Conservation (phyloP, 1,140 invertebrate species). For the Chymomyza costata region DNA sequence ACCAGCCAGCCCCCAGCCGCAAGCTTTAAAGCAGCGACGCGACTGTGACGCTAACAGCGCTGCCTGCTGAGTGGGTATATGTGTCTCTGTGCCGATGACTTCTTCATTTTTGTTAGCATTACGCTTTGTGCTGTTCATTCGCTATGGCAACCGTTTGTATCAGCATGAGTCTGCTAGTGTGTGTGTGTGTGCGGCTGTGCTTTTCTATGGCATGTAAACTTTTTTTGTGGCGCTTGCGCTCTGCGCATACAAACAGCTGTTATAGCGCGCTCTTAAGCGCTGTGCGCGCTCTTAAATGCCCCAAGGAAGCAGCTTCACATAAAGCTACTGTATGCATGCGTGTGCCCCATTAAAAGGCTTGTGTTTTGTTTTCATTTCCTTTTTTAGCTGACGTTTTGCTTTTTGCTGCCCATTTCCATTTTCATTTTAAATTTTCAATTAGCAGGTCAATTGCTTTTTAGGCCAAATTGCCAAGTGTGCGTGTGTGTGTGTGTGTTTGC, state of each 20-base stretch:
- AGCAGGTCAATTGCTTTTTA: constrained; percentile 73
- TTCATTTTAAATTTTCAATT: constrained; percentile 54
- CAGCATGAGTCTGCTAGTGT: constrained; percentile 28
- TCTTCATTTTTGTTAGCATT: constrained; percentile 56
- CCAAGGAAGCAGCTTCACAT: too few relatives aligned
- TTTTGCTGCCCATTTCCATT: constrained; percentile 26
- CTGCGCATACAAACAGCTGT: too few relatives aligned
- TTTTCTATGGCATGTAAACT: too few relatives aligned
- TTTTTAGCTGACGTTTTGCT: constrained; percentile 30
- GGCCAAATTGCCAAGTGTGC: too few relatives aligned
- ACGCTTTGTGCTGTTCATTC: constrained; percentile 64
- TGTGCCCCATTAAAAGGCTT: too few relatives aligned
- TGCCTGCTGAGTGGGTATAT: constrained; percentile 68
- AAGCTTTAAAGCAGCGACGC: constrained; percentile 9
- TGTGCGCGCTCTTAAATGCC: too few relatives aligned
- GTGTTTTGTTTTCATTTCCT: constrained; percentile 39
- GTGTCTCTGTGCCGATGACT: constrained; percentile 75
- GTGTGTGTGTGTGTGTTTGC: too few relatives aligned
- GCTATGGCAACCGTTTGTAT: constrained; percentile 67
- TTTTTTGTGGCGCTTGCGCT: too few relatives aligned
- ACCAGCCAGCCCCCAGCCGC: not conserved
- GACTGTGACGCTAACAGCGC: constrained; percentile 21
- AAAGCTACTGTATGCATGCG: too few relatives aligned
- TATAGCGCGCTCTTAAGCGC: too few relatives aligned
- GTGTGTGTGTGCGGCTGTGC: constrained; percentile 13